Conservation (phyloP, 2,888 invertebrate species). For the Tipula helvola region DNA sequence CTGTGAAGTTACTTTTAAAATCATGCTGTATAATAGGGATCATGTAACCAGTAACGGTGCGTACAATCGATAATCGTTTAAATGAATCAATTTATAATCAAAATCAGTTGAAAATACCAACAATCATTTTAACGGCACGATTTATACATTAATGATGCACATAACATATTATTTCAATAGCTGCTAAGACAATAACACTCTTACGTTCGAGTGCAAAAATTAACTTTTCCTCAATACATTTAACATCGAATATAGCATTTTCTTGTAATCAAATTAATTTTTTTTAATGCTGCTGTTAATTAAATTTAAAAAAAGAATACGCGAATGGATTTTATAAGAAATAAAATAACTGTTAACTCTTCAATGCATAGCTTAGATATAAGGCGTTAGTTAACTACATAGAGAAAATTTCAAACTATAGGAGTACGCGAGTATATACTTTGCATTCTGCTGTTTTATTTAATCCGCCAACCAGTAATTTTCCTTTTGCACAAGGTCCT, state of each 20-base stretch:
- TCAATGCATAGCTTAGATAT: neutral
- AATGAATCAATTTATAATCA: no score
- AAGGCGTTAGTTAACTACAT: neutral
- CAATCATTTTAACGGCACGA: neutral
- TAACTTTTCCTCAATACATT: neutral
- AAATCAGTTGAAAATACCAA: neutral
- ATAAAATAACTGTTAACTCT: neutral
- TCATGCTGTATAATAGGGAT: no score
- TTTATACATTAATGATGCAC: neutral
- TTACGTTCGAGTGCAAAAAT: neutral
- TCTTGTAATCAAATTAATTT: neutral
- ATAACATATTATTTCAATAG: neutral
- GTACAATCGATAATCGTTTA: no score
- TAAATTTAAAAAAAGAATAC: neutral
- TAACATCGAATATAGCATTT: neutral
- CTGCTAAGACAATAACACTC: neutral
- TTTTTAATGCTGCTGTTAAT: neutral
- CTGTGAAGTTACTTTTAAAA: no score
- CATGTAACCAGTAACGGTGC: no score
- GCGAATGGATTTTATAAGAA: neutral
- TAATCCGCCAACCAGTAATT: constrained; percentile 46
- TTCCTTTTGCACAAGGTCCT: constrained; percentile 66
- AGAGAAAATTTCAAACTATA: constrained; percentile 13
- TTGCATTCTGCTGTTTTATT: constrained; percentile 55
- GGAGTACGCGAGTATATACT: constrained; percentile 23